phyloP scores from a whole-genome alignment of 2,888 invertebrate species.

The Melanophora roralis region DNA sequence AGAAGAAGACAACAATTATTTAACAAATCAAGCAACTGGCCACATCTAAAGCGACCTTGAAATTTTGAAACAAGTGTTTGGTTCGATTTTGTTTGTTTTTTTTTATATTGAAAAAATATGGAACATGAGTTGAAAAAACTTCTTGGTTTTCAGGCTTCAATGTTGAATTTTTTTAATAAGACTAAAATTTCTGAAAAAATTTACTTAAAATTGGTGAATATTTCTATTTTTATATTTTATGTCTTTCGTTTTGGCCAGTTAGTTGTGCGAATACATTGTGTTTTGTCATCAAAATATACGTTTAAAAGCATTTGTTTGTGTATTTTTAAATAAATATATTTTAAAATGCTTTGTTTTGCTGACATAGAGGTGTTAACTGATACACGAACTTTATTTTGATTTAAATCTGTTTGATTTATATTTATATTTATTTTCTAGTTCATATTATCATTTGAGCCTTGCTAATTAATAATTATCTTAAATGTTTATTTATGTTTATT shows the following conservation, averaged over 20 bases:
- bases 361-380: not conserved
- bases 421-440: not conserved
- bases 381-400: not conserved
- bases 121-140: too few species aligned
- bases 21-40: not conserved
- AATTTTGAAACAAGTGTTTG: constrained; percentile 34
- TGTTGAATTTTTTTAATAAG: too few species aligned
- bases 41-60: constrained; percentile 32
- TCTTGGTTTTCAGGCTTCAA: too few species aligned
- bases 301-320: too few species aligned
- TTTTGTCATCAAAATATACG: too few species aligned
- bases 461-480: not conserved
- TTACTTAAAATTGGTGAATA: too few species aligned
- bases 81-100: not conserved
- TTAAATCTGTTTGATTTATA: not conserved
- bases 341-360: too few species aligned
- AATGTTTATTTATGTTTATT: not conserved
- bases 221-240: not conserved
- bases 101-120: too few species aligned
- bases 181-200: too few species aligned
- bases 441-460: not conserved
- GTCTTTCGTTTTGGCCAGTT: too few species aligned
- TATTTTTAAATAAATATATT: too few species aligned
- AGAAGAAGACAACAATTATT: not conserved
- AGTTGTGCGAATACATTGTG: too few species aligned